phyloP scores from a whole-genome alignment of 2,888 invertebrate genomes.

The Pemphredon lugubris region DNA sequence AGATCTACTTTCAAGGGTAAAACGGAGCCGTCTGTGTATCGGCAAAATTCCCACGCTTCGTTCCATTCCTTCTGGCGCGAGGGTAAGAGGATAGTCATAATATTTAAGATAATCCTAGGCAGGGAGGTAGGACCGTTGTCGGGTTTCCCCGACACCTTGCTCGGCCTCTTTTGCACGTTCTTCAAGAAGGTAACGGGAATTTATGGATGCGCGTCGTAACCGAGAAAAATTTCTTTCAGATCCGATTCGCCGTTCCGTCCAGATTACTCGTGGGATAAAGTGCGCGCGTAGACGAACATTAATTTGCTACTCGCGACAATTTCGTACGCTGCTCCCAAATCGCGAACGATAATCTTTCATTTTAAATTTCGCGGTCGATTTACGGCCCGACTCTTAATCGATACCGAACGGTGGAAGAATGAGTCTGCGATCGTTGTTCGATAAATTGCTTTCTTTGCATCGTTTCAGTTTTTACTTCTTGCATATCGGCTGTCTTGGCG shows the following conservation, averaged over 20 bases:
- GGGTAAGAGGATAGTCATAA: slow-evolving; percentile 66
- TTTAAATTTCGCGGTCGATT: too few species aligned
- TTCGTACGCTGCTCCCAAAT: slow-evolving; percentile 17
- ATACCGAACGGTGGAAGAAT: too few species aligned
- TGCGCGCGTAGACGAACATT: neutral
- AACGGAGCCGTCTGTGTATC: slow-evolving; percentile 15
- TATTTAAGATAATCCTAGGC: slow-evolving; percentile 71
- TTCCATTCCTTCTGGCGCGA: slow-evolving; percentile 25
- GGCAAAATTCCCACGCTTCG: slow-evolving; percentile 61
- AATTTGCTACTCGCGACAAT: slow-evolving; percentile 20
- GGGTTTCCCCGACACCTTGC: slow-evolving; percentile 26
- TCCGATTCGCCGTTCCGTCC: slow-evolving; percentile 19
- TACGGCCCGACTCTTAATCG: too few species aligned
- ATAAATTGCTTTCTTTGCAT: too few species aligned
- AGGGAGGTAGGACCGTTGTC: slow-evolving; percentile 45
- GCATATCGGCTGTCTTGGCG: slow-evolving; percentile 32
- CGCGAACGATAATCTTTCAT: too few species aligned
- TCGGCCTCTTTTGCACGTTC: slow-evolving; percentile 29
- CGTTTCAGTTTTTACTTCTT: neutral
- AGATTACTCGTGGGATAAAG: slow-evolving; percentile 38
- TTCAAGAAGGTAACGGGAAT: slow-evolving; percentile 28
- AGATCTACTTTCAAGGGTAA: slow-evolving; percentile 43
- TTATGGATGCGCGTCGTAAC: slow-evolving; percentile 25
- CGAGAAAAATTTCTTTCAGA: slow-evolving; percentile 29
- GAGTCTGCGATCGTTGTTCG: too few species aligned